Conservation (phyloP, 2,888 invertebrate species). For the Tribolium freemani region DNA sequence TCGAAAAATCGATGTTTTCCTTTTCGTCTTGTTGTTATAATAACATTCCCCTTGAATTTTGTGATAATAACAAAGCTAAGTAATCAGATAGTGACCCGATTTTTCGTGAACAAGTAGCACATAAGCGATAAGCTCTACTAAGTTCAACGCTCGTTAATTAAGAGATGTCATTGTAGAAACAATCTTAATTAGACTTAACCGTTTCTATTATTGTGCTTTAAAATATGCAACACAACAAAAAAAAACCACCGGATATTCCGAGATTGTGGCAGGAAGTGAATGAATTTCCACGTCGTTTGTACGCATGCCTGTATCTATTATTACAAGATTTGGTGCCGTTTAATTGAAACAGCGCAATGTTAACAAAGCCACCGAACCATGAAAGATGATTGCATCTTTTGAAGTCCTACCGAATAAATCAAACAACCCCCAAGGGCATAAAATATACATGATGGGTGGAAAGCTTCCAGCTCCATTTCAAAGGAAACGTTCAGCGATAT, state of each 20-base stretch:
- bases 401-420: constrained; percentile 53
- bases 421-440: constrained; percentile 48
- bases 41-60: not conserved
- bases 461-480: constrained; percentile 18
- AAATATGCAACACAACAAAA: constrained; percentile 8
- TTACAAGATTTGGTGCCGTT: not conserved
- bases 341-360: constrained; percentile 41
- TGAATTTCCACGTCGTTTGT: constrained; percentile 28
- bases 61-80: not conserved
- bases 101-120: constrained; percentile 7
- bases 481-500: constrained; percentile 22
- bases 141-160: constrained; percentile 2
- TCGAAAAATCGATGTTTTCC: not conserved
- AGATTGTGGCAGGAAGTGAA: constrained; percentile 27
- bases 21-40: constrained; percentile 3
- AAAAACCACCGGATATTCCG: constrained; percentile 19
- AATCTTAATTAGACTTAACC: not conserved
- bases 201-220: constrained; percentile 1
- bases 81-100: constrained; percentile 5
- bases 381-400: constrained; percentile 55
- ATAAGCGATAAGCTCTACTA: constrained; percentile 16
- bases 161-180: constrained; percentile 8
- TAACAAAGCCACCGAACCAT: constrained; percentile 51
- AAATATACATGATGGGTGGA: constrained; percentile 42
- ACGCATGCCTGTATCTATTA: constrained; percentile 18